These are phyloP conservation scores for Tinea semifulvella DNA, from an alignment of 2,888 invertebrate species.

Conservation along the genomic window DNA sequence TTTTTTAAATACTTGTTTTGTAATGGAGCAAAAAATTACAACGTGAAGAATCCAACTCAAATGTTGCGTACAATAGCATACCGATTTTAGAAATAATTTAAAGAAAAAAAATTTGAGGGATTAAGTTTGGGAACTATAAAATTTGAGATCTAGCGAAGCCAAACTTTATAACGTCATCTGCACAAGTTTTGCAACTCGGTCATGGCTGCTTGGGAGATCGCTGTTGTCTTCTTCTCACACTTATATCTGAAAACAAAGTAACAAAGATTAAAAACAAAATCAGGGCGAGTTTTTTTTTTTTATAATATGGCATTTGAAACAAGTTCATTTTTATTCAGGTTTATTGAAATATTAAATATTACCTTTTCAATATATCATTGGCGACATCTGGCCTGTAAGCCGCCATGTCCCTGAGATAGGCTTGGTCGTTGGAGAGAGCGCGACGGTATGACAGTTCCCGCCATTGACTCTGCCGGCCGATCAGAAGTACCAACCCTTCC, in stretches of 20 bases:
- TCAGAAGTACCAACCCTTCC: slow-evolving; percentile 52
- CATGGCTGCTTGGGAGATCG: slow-evolving; percentile 46
- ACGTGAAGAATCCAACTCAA: too few relatives aligned
- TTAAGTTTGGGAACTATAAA: too few relatives aligned
- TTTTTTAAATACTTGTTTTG: too few relatives aligned
- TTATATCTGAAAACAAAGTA: slow-evolving; percentile 40
- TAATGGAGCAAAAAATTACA: too few relatives aligned
- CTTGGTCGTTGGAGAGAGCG: slow-evolving; percentile 45
- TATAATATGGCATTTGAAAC: neutral
- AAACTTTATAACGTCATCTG: slow-evolving; percentile 36
- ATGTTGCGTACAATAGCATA: too few relatives aligned
- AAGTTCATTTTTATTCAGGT: neutral
- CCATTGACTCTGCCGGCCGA: slow-evolving; percentile 49
- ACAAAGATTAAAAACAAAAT: neutral
- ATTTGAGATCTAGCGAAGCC: neutral
- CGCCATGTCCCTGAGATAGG: slow-evolving; percentile 55
- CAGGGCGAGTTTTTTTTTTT: too few relatives aligned
- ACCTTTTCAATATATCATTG: slow-evolving; percentile 45
- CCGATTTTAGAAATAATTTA: too few relatives aligned
- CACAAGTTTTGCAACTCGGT: slow-evolving; percentile 45
- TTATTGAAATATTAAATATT: neutral
- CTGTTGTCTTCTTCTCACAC: slow-evolving; percentile 46
- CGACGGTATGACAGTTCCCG: slow-evolving; percentile 54
- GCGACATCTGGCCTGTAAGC: slow-evolving; percentile 53
- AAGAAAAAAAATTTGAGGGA: too few relatives aligned